Base-by-base conservation (phyloP, 1,140 invertebrate species). In the Chelonus insularis region DNA sequence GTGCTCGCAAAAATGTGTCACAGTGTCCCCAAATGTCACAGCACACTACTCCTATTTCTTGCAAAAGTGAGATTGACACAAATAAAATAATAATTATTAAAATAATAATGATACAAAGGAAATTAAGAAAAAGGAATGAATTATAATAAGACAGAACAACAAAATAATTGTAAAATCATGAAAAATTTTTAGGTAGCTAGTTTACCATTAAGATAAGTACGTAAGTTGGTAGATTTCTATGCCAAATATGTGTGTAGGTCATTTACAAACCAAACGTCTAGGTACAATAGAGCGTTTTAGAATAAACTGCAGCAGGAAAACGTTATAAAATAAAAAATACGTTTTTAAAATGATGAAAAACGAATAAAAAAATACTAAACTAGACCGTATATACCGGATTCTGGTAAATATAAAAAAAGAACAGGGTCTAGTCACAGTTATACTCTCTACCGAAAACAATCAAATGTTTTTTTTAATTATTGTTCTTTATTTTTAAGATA, bases 211-310 rank as follows among this genome's bases (percentile, higher is more conserved):
- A 55, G 67, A 12, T 65, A 68, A 65, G 67, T 69, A 68, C 62
- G 67, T 68, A 71, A 73, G 66, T 69, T 67, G 72, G 68, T 74
- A 73, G 72, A 69, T 79, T 77, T 76, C 70, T 74, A 78, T 79
- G 76, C 77, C 77, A 79, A 79, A 79, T 77, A 77, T 71, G 64
- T 77, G 69, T 72, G 71, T 75, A 72, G 68, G 65, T 74, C 66
- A 65, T 65, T 60, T 56, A 50, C 65, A 67, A 77, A 74, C 66
- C 67, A 68, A 72, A 72, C 63, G 64, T 69, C 43, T 70, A 73
- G 66, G 60, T 71, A 59, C 66, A 67, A 69, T 72, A 73, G 63
- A 29, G 65, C 57, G 47, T 66, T 55, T 68, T 65, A 68, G 62
- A 32, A 56, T 61, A 50, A 48, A 47, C n/a, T 4, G 18, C 11